phyloP scores from a whole-genome alignment of 2,113 vertebrate genomes.

The Austrofundulus limnaeus region DNA sequence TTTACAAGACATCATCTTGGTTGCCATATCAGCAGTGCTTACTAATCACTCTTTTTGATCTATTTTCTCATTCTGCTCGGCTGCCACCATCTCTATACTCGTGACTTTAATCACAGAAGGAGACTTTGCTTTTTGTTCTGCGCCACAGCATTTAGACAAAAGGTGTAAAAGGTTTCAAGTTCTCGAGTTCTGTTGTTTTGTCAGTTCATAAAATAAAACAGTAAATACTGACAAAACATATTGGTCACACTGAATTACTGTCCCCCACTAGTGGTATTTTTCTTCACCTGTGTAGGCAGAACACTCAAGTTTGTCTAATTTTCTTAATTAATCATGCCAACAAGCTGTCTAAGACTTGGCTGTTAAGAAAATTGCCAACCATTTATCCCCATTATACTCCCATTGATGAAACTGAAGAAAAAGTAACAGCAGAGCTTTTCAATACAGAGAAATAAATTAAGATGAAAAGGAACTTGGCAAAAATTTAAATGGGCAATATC shows the following conservation, averaged over 20 bases:
- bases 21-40: constrained; percentile 24
- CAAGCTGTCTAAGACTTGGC: constrained; percentile 14
- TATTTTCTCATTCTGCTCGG: constrained; percentile 2
- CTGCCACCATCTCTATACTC: constrained; percentile 6
- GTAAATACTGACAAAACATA: neutral
- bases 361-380: constrained; percentile 29
- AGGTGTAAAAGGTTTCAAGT: neutral
- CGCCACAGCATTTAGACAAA: neutral
- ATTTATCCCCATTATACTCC: constrained; percentile 40
- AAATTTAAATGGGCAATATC: no score
- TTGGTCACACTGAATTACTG: neutral
- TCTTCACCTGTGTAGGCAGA: constrained; percentile 11
- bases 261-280: constrained; percentile 3
- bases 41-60: constrained; percentile 34
- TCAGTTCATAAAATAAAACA: neutral
- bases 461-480: no score
- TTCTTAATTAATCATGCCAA: constrained; percentile 37
- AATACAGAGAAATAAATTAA: no score
- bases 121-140: constrained; percentile 2
- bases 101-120: neutral
- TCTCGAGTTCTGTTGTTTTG: neutral
- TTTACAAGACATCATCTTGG: constrained; percentile 2
- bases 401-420: no score
- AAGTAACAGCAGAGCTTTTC: no score
- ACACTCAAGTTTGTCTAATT: constrained; percentile 19